Conservation (phyloP, 2,888 invertebrate genomes). For the Bruchidius siliquastri region DNA sequence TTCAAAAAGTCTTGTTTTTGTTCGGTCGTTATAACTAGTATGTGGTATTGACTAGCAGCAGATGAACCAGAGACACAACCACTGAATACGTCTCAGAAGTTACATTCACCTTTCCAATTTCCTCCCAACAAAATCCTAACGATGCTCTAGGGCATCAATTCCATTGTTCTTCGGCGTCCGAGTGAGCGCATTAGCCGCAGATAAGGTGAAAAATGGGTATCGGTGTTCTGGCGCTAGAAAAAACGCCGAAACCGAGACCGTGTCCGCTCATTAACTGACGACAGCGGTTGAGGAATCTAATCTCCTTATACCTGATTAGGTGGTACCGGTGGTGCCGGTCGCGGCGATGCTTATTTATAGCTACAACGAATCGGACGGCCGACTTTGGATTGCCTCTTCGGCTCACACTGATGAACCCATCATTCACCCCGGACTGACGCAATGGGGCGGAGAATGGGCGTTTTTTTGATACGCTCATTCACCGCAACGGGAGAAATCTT, state of each 20-base stretch:
- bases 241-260: not conserved
- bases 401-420: not conserved
- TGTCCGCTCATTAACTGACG: not conserved
- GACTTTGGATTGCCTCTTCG: not conserved
- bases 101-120: too few species aligned
- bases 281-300: not conserved
- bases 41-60: too few species aligned
- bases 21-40: too few species aligned
- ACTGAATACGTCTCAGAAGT: too few species aligned
- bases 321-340: not conserved
- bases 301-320: not conserved
- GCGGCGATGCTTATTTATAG: not conserved
- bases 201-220: not conserved
- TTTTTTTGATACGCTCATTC: not conserved
- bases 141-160: not conserved
- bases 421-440: not conserved
- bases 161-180: not conserved
- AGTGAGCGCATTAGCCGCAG: not conserved
- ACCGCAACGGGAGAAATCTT: not conserved
- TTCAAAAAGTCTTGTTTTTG: too few species aligned
- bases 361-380: not conserved
- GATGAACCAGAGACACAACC: too few species aligned
- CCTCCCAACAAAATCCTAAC: not conserved
- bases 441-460: not conserved
- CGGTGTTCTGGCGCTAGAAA: not conserved